phyloP scores from a whole-genome alignment of 2,113 vertebrate genomes.

The Carlito syrichta region DNA sequence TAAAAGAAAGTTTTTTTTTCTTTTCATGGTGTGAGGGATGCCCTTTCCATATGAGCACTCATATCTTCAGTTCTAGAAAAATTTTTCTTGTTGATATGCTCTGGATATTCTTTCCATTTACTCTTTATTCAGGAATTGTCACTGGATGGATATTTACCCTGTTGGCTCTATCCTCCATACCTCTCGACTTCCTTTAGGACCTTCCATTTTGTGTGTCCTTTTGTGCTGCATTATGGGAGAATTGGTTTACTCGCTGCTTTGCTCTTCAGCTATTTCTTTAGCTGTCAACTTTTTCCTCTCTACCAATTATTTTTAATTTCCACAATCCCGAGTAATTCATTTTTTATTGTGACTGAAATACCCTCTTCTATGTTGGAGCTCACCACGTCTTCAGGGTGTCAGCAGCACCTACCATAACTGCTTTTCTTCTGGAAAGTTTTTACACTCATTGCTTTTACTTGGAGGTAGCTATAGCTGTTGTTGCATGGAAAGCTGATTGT shows the following conservation, averaged over 20 bases:
- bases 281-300: background rate
- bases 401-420: too few species aligned
- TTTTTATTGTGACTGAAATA: background rate
- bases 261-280: background rate
- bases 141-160: background rate
- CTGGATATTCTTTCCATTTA: background rate
- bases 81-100: constrained; percentile 9
- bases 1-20: background rate
- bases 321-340: background rate
- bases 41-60: background rate
- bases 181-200: background rate
- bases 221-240: background rate
- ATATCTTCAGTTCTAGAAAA: background rate
- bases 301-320: background rate
- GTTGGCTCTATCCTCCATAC: background rate
- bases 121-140: background rate
- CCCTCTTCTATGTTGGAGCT: background rate
- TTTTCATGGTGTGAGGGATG: background rate
- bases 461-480: background rate
- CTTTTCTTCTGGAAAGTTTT: background rate
- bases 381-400: background rate
- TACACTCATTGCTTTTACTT: background rate
- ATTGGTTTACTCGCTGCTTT: background rate
- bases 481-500: background rate
- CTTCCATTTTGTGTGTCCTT: background rate